phyloP scores from a whole-genome alignment of 2,888 invertebrate genomes.

The Lomographa bimaculata region DNA sequence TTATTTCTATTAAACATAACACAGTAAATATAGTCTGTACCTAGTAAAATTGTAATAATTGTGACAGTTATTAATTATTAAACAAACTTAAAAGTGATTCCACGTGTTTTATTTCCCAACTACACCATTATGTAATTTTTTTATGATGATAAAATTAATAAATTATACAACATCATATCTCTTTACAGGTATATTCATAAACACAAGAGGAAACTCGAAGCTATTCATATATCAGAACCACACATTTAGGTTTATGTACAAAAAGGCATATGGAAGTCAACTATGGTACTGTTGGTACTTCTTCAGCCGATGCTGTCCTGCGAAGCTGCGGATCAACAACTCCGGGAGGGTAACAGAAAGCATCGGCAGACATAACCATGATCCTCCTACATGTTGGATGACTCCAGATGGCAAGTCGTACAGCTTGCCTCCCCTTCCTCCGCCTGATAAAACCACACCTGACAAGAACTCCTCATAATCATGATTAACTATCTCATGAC shows the following conservation, averaged over 20 bases:
- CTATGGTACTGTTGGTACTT: constrained; percentile 80
- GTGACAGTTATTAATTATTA: too few relatives aligned
- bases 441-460: constrained; percentile 46
- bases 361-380: constrained; percentile 76
- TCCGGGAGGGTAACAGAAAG: constrained; percentile 73
- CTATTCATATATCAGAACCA: constrained; percentile 78
- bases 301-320: constrained; percentile 77
- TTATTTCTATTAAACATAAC: too few relatives aligned
- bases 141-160: too few relatives aligned
- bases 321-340: constrained; percentile 73
- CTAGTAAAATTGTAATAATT: too few relatives aligned
- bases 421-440: constrained; percentile 60
- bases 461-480: constrained; percentile 43
- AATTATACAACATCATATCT: too few relatives aligned
- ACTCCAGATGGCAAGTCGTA: constrained; percentile 78
- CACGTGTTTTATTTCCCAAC: too few relatives aligned
- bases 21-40: too few relatives aligned
- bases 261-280: constrained; percentile 79
- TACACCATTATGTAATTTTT: too few relatives aligned
- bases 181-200: constrained; percentile 79
- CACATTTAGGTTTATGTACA: constrained; percentile 79
- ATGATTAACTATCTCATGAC: constrained; percentile 33
- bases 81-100: too few relatives aligned
- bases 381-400: constrained; percentile 79
- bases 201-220: constrained; percentile 78